Conservation (phyloP, 2,888 invertebrate genomes). For the Torymus aiolomorphi region DNA sequence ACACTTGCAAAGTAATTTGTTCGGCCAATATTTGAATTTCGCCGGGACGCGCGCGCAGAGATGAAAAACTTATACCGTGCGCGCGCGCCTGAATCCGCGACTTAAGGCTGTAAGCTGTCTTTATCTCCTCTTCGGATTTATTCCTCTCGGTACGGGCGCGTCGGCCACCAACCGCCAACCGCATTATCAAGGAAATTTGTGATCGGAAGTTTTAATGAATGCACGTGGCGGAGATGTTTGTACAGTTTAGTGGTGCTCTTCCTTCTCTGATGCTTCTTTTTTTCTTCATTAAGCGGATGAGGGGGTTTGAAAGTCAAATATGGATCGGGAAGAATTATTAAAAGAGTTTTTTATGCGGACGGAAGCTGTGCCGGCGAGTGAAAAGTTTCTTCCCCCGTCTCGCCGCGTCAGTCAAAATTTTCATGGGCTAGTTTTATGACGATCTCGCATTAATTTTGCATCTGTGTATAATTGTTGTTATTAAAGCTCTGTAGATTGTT, state of each 20-base stretch:
- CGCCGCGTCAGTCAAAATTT: no score
- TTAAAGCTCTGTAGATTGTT: no score
- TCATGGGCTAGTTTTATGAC: no score
- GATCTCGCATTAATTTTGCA: no score
- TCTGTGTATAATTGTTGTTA: no score
- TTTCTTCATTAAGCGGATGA: no score
- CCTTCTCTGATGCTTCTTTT: no score
- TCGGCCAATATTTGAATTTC: slow-evolving; percentile 44
- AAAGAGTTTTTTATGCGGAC: no score
- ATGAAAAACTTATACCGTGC: slow-evolving; percentile 39
- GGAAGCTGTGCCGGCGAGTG: no score
- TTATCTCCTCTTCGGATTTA: slow-evolving; percentile 44
- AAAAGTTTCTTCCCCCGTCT: no score
- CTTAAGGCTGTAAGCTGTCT: slow-evolving; percentile 33
- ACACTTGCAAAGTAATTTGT: slow-evolving; percentile 43
- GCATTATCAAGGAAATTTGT: slow-evolving; percentile 44
- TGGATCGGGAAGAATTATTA: background rate
- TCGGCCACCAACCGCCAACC: no score
- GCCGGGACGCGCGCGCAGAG: background rate
- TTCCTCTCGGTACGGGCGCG: background rate
- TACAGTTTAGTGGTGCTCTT: background rate
- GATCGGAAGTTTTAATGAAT: slow-evolving; percentile 45
- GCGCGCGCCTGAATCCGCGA: slow-evolving; percentile 23
- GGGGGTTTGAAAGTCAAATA: no score
- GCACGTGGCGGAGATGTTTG: slow-evolving; percentile 10